These are phyloP conservation scores for Clarias batrachus DNA, from an alignment of 2,113 vertebrate genomes.

Conservation along the genomic window DNA sequence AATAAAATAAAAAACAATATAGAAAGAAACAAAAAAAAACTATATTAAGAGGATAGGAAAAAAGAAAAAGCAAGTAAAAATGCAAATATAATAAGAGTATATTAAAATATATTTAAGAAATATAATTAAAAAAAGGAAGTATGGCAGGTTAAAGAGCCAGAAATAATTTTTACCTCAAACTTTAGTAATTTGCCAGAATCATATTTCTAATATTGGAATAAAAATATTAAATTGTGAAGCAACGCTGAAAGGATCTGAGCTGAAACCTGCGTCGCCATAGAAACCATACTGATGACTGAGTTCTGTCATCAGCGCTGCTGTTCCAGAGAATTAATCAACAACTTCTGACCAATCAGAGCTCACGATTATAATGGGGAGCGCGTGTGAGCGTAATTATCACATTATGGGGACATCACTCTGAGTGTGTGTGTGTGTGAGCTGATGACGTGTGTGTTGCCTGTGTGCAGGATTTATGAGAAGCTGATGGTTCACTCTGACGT, in stretches of 20 bases:
- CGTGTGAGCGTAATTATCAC: too few relatives aligned
- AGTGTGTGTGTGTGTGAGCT: neutral
- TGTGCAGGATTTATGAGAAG: conserved; percentile 89
- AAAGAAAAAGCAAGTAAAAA: too few relatives aligned
- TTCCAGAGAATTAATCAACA: neutral
- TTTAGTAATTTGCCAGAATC: neutral
- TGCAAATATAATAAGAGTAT: too few relatives aligned
- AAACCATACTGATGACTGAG: too few relatives aligned
- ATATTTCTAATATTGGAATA: neutral
- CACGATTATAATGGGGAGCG: neutral
- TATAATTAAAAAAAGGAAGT: neutral
- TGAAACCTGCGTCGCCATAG: too few relatives aligned
- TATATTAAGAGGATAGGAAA: neutral
- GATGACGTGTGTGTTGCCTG: neutral
- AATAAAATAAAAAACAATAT: too few relatives aligned
- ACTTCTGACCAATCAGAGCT: neutral
- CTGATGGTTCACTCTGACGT: conserved; percentile 92
- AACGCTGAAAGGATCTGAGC: too few relatives aligned
- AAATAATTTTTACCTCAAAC: too few relatives aligned
- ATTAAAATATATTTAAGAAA: too few relatives aligned
- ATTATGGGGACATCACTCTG: too few relatives aligned
- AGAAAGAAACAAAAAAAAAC: neutral
- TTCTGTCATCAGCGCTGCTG: neutral
- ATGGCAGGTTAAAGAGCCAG: neutral
- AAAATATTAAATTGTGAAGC: neutral